A percentile compares a stretch with the other conserved stretches of the same genome.
Evolutionary conservation across 2,113 vertebrate species (phyloP).

Genomic region (Corythaixoides concolor): DNA sequence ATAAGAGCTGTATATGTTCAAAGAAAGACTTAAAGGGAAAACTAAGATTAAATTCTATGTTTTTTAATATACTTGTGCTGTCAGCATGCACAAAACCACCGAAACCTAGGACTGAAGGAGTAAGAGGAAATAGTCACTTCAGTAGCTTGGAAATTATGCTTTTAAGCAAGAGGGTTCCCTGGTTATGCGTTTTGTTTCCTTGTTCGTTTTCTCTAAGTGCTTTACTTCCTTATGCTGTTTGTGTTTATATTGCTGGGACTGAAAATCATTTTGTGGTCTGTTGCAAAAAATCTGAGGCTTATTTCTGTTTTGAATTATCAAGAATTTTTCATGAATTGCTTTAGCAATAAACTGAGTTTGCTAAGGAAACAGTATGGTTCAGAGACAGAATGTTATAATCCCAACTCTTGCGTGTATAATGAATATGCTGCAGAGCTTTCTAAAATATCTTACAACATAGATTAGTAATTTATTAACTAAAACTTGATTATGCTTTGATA

Average conservation of each 20-base stretch:
- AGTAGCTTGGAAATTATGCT: neutral
- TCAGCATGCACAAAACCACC: neutral
- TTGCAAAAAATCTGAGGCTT: neutral
- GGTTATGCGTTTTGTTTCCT: neutral
- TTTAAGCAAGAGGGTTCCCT: neutral
- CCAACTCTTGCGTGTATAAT: neutral
- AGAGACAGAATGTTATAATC: neutral
- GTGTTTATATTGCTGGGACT: neutral
- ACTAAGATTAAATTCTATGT: neutral
- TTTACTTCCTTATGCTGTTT: neutral
- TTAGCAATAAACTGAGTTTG: neutral
- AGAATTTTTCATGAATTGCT: neutral
- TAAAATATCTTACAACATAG: neutral
- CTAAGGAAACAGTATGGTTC: neutral
- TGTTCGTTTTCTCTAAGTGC: neutral
- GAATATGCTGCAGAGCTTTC: neutral
- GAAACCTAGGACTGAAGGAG: neutral
- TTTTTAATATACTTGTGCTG: neutral
- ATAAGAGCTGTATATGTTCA: neutral
- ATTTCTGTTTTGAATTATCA: neutral
- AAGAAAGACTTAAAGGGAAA: neutral
- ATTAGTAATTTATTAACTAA: neutral
- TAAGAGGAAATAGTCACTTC: neutral
- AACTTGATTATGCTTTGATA: neutral
- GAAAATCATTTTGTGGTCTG: neutral